Percentiles rank a stretch among this genome's conserved stretches.
Conservation (phyloP, 2,113 vertebrate genomes). For the Melanostigma gelatinosum region DNA sequence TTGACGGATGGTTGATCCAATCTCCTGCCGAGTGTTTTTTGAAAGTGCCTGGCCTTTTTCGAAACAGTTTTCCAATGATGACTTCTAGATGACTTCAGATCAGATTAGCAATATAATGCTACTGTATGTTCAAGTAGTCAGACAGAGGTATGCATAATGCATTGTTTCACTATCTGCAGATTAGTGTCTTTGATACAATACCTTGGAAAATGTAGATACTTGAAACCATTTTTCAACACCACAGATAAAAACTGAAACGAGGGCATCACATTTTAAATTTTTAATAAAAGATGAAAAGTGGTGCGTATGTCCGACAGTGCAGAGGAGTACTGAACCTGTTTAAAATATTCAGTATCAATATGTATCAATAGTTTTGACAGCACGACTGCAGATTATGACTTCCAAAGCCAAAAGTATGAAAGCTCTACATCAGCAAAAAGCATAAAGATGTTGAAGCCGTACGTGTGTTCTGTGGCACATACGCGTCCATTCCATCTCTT, state of each 20-base stretch:
- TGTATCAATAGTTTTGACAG: not conserved
- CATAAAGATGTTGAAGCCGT: conserved; percentile 24
- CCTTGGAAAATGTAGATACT: not conserved
- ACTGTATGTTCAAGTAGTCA: not conserved
- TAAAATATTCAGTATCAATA: not conserved
- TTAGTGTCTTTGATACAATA: not conserved
- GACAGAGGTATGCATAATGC: not conserved
- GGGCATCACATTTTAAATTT: not conserved
- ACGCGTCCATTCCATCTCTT: conserved; percentile 46
- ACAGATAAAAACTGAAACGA: not conserved
- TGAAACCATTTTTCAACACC: no score
- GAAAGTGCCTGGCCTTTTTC: not conserved
- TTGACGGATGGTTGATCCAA: not conserved
- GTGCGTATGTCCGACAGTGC: not conserved
- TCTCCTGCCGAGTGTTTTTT: not conserved
- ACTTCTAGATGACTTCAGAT: not conserved
- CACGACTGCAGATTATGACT: not conserved
- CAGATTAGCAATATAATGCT: not conserved
- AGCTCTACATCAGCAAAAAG: conserved; percentile 21
- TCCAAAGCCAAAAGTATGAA: conserved; percentile 18
- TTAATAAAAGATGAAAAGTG: not conserved
- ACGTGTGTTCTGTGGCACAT: conserved; percentile 56
- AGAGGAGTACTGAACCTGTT: not conserved
- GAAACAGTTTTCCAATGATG: not conserved
- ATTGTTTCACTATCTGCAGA: not conserved